Evolutionary conservation across 2,797 vertebrate genomes (phyloP).

Genomic region (Yasuhikotakia modesta): DNA sequence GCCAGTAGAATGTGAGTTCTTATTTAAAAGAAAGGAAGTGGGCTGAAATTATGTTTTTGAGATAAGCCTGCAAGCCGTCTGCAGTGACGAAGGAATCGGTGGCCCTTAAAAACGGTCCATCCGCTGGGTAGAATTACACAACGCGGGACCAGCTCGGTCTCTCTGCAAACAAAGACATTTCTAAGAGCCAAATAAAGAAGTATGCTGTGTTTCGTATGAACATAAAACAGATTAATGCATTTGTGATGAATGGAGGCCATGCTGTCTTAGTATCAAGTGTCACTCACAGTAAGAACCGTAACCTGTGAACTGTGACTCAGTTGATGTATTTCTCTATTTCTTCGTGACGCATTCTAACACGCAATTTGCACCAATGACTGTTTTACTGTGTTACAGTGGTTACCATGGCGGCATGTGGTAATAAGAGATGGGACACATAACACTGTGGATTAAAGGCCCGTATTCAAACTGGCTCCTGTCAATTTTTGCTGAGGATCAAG

Average conservation of each 20-base stretch:
- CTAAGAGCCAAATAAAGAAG: slow-evolving; percentile 32
- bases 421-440: slow-evolving; percentile 11
- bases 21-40: slow-evolving; percentile 68
- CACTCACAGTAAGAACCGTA: slow-evolving; percentile 34
- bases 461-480: slow-evolving; percentile 27
- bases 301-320: slow-evolving; percentile 15
- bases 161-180: slow-evolving; percentile 30
- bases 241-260: slow-evolving; percentile 37
- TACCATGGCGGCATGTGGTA: slow-evolving; percentile 29
- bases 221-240: slow-evolving; percentile 34
- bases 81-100: slow-evolving; percentile 53
- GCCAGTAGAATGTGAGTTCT: slow-evolving; percentile 69
- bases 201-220: slow-evolving; percentile 31
- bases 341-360: neutral
- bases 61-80: slow-evolving; percentile 69
- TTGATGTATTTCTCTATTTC: slow-evolving; percentile 21
- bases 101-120: slow-evolving; percentile 44
- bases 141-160: slow-evolving; percentile 24
- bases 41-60: slow-evolving; percentile 64
- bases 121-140: slow-evolving; percentile 45
- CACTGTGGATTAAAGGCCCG: neutral
- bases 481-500: slow-evolving; percentile 38
- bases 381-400: slow-evolving; percentile 28
- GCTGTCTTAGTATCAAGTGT: slow-evolving; percentile 38
- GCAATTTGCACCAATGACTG: slow-evolving; percentile 34